Evolutionary conservation across 2,797 vertebrate genomes (phyloP).

Genomic region (Acrocephalus scirpaceus): DNA sequence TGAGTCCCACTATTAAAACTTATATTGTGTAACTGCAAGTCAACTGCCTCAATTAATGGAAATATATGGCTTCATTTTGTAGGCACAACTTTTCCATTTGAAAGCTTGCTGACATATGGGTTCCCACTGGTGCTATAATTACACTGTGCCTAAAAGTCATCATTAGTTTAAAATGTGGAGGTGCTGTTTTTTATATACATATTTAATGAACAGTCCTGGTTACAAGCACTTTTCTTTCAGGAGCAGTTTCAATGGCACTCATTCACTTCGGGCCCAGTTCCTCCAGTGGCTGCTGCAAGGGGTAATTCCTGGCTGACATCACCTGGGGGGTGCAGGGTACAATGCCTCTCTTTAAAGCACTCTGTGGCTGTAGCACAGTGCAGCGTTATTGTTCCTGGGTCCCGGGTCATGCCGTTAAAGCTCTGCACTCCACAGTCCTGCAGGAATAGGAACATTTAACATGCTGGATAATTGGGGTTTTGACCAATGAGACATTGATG

Average conservation of each 20-base stretch:
- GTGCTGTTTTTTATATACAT: neutral
- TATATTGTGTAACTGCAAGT: slow-evolving; percentile 55
- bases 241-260: neutral
- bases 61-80: slow-evolving; percentile 52
- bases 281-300: neutral
- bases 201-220: neutral
- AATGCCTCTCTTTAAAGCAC: neutral
- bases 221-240: neutral
- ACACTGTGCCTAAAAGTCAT: slow-evolving; percentile 28
- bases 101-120: slow-evolving; percentile 5
- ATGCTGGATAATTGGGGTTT: neutral
- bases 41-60: slow-evolving; percentile 43
- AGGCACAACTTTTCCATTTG: slow-evolving; percentile 47
- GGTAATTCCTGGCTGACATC: neutral
- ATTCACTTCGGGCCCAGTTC: neutral
- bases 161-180: slow-evolving; percentile 30
- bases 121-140: slow-evolving; percentile 45
- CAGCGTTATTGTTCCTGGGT: neutral
- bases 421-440: neutral
- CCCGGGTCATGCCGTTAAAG: neutral
- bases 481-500: neutral
- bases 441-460: neutral
- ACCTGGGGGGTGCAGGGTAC: neutral
- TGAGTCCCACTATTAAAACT: slow-evolving; percentile 9
- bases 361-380: neutral